These are phyloP conservation scores for Lepidocolaptes lacrymiger DNA, from an alignment of 2,797 vertebrate species.

Conservation along the genomic window DNA sequence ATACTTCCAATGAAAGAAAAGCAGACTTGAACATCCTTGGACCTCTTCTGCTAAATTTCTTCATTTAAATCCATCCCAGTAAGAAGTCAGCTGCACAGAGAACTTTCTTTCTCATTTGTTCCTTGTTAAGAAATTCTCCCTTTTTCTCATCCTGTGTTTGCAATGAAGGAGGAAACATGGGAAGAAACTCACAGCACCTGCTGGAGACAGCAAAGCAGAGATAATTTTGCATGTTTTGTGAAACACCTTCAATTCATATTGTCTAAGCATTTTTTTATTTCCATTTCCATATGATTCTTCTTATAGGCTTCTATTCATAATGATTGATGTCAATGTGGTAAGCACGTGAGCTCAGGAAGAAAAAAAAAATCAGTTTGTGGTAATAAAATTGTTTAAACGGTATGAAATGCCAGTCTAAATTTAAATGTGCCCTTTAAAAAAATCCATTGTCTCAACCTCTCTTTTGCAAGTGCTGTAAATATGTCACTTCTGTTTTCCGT, in stretches of 20 bases:
- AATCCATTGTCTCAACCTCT: not conserved
- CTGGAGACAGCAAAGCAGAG: not conserved
- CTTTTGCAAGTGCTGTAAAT: constrained; percentile 11
- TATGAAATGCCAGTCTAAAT: constrained; percentile 17
- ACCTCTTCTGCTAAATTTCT: not conserved
- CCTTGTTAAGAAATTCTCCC: not conserved
- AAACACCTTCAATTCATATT: not conserved
- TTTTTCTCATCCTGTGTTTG: not conserved
- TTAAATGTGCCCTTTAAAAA: constrained; percentile 28
- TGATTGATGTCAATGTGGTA: not conserved
- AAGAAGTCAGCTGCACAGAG: not conserved
- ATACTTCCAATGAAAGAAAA: not conserved
- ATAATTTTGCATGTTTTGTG: not conserved
- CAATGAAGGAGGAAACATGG: not conserved
- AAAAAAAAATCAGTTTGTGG: not conserved
- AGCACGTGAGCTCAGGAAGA: not conserved
- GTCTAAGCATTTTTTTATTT: not conserved
- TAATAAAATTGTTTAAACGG: constrained; percentile 1
- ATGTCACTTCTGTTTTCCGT: constrained; percentile 37
- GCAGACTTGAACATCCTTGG: not conserved
- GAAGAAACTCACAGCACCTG: not conserved
- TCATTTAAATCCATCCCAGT: not conserved
- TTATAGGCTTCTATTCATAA: not conserved
- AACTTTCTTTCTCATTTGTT: not conserved
- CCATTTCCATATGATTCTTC: not conserved